Evolutionary conservation across 2,797 vertebrate species (phyloP).

Genomic region (Enteromius thamalakanensis): DNA sequence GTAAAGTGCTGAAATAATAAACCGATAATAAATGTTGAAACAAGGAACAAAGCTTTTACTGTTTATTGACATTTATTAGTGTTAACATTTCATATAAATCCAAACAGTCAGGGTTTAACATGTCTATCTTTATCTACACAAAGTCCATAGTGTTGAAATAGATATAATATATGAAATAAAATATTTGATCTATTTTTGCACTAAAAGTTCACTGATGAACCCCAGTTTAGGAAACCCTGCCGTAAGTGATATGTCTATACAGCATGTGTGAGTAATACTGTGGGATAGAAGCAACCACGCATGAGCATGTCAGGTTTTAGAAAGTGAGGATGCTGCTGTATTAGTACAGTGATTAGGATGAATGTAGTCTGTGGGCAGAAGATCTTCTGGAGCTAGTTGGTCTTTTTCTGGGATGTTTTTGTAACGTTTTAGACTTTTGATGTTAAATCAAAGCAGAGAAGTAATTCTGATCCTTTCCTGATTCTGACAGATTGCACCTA

Average conservation of each 20-base stretch:
- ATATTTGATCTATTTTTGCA: not conserved
- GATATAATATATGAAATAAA: not conserved
- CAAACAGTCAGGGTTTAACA: not conserved
- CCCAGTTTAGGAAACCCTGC: not conserved
- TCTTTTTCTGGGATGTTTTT: not conserved
- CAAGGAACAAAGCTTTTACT: not conserved
- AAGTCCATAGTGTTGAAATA: not conserved
- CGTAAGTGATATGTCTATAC: not conserved
- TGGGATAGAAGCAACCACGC: not conserved
- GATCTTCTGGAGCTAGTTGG: not conserved
- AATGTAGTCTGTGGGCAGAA: slow-evolving; percentile 17
- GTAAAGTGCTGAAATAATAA: not conserved
- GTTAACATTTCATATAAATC: not conserved
- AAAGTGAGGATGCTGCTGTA: not conserved
- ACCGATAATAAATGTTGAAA: not conserved
- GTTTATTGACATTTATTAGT: not conserved
- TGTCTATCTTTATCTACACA: not conserved
- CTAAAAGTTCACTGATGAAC: not conserved
- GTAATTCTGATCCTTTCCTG: slow-evolving; percentile 8
- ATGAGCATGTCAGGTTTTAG: not conserved
- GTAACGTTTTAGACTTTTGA: not conserved
- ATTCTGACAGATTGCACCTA: slow-evolving; percentile 61
- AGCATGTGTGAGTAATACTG: not conserved
- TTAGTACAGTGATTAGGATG: slow-evolving; percentile 13
- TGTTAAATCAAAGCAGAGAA: slow-evolving; percentile 24